Evolutionary conservation across 2,888 invertebrate genomes (phyloP), one percentile per base, ranked within the genome.

Genomic region (Griposia aprilina): DNA sequence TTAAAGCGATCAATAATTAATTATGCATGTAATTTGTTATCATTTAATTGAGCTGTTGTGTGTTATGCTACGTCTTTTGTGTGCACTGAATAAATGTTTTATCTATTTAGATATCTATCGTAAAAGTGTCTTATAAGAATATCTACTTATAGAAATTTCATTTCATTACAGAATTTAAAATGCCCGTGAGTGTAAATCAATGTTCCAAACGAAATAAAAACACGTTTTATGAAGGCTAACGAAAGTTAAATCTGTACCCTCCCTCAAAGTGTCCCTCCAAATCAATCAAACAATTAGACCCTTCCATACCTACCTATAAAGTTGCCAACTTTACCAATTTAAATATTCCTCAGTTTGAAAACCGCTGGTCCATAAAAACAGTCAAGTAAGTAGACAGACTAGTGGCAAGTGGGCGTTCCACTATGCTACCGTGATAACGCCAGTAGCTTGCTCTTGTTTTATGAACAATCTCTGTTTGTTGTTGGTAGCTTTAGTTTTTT

Each of bases 391-490:
- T 87, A 73, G 80, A 68, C 76, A 59, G 66, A 36, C 67, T 71
- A 81, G 82, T 78, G 63, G 67, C 60, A 69, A 81, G 89, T 87
- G 84, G 89, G 89, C 80, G 87, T 81, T 41, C 52, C 36, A 81
- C 81, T 84, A 84, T 55, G 88, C 88, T 88, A 89, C 87, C 48
- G 82, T 85, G 85, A 89, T 89, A 89, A 82, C 82, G 82, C 78
- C 81, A 63, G 89, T 88, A 88, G 89, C 84, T 11, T 67, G 60
- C 48, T 69, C 78, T 81, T 86, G 84, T 88, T 87, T 87, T 83
- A 81, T 82, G 74, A 87, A 81, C 75, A 69, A 78, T 83, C 81
- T 83, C 52, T 78, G 71, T 80, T 88, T 84, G 85, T 83, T 87
- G 59, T 77, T 74, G 79, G 74, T 59, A 74, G 50, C 71, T 69